Evolutionary conservation across 2,888 invertebrate species (phyloP), one percentile per base, ranked within the genome.

Genomic region (Cybosia mesomella): DNA sequence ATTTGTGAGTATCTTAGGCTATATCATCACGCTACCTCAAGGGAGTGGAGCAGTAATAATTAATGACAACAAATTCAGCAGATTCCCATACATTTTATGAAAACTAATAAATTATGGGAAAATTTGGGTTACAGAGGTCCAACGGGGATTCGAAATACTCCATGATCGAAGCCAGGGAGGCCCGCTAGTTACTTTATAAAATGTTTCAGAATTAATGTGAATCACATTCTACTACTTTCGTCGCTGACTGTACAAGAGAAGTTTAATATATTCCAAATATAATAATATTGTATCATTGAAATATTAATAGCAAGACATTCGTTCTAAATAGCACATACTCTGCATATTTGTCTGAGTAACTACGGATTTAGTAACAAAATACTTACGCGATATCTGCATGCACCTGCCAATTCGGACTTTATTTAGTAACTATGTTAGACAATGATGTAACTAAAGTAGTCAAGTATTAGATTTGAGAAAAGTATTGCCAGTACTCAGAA

Each of bases 261-360:
- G 18, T 22, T 60, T 18, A 22, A 32, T 53, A 11, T 62, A 39
- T 21, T 28, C 28, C 21, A 43, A 24, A 28, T 43, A 43, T 43
- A 24, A 43, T 43, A 43, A 43, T 24, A 49, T 7, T 28, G n/a
- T 18, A 61, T 32, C 21, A 32, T 53, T 32, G 61, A 15, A 13
- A 62, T 62, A 63, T 63, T 63, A 63, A 54, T 54, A 63, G 63
- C 63, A 53, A 32, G 21, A 49, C 32, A 54, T 43, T 43, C 43
- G 34, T 34, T 54, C 53, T 63, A 54, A 53, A 63, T 34, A 54
- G 54, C 32, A 22, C 34, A 34, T 34, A 54, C 53, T 63, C 34
- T 18, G 36, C 21, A 54, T 63, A 63, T 63, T 63, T 63, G n/a
- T n/a, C n/a, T n/a, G 18, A 18, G 49, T 49, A 53, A 9, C 34